Evolutionary conservation across 2,113 vertebrate genomes (phyloP).

Genomic region (Arvicanthis niloticus): DNA sequence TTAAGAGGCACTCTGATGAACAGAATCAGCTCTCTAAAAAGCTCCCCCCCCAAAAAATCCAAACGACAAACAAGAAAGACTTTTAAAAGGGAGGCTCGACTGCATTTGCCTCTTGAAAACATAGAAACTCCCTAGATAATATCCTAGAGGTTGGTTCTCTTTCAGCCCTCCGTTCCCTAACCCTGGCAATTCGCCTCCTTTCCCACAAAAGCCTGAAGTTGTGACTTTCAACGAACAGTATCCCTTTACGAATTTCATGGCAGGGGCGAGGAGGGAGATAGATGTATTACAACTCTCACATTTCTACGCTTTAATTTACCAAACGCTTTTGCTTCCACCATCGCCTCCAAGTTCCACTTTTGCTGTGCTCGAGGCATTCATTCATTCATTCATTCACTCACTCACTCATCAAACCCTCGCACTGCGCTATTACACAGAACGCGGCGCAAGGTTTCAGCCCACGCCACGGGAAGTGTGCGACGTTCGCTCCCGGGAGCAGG

Average conservation of each 20-base stretch:
- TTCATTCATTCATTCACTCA: not conserved
- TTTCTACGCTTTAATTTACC: not conserved
- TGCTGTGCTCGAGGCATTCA: conserved; percentile 4
- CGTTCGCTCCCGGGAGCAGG: conserved; percentile 50
- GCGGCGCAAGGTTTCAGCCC: not conserved
- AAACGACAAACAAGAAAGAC: not conserved
- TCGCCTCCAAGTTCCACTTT: not conserved
- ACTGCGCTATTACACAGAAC: not conserved
- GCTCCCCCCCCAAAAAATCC: not conserved
- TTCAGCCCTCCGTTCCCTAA: not conserved
- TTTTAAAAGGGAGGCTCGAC: not conserved
- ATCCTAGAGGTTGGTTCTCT: not conserved
- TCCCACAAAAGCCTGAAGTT: not conserved
- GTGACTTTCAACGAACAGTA: not conserved
- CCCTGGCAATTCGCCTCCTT: not conserved
- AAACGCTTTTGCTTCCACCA: conserved; percentile 13
- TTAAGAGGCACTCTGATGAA: not conserved
- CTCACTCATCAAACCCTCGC: not conserved
- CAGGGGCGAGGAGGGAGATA: too few species aligned
- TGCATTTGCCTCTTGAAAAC: not conserved
- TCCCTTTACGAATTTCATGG: not conserved
- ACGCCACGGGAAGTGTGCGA: conserved; percentile 58
- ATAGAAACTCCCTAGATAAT: not conserved
- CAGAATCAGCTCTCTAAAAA: not conserved
- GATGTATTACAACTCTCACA: not conserved